Percentiles rank a stretch among this genome's conserved stretches.
Conservation (phyloP, 2,888 invertebrate species). For the Cosmia pyralina region DNA sequence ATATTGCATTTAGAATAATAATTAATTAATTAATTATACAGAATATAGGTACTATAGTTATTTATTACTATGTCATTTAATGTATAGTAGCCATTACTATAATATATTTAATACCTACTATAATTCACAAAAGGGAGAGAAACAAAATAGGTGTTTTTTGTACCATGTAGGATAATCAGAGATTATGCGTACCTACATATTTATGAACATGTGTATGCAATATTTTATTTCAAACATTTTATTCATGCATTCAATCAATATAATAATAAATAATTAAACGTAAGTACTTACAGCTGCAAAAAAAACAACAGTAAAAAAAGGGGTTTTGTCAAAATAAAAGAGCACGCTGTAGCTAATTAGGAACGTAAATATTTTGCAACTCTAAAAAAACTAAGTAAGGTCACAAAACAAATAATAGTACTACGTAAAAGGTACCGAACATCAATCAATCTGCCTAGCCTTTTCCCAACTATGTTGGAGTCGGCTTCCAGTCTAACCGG, state of each 20-base stretch:
- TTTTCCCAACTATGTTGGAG: too few relatives aligned
- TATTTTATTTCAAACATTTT: not conserved
- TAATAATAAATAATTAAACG: not conserved
- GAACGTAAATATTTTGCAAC: not conserved
- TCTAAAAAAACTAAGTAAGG: not conserved
- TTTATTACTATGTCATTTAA: not conserved
- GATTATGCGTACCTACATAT: constrained; percentile 3
- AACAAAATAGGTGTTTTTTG: not conserved
- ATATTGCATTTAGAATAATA: not conserved
- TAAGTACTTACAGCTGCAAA: not conserved
- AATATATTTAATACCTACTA: not conserved
- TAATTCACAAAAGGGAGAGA: constrained; percentile 5
- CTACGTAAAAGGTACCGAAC: not conserved
- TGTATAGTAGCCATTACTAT: not conserved
- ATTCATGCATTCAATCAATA: not conserved
- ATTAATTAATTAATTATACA: not conserved
- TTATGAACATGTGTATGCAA: constrained; percentile 25
- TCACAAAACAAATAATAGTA: too few relatives aligned
- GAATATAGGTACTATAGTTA: not conserved
- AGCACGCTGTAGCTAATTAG: not conserved
- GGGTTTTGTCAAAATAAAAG: not conserved
- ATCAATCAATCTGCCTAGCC: too few relatives aligned
- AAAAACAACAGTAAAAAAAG: not conserved
- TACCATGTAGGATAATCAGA: not conserved
- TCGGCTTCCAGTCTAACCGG: too few relatives aligned